Percentiles rank a stretch among this genome's conserved stretches.
These are phyloP conservation scores for Rhinichthys osculus DNA, from an alignment of 2,797 vertebrate species.

Conservation along the genomic window DNA sequence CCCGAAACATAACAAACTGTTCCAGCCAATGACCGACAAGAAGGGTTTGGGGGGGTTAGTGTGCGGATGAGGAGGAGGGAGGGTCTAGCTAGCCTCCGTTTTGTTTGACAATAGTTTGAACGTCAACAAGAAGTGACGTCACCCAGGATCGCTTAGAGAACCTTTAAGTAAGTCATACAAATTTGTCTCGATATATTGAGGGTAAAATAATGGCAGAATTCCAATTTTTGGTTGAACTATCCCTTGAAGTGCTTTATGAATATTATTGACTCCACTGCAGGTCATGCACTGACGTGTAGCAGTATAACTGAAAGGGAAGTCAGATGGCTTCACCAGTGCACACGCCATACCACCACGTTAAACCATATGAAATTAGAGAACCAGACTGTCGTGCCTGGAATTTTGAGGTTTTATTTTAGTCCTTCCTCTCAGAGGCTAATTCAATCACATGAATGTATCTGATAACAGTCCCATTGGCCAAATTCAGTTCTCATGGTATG, in stretches of 20 bases:
- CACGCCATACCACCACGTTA: constrained; percentile 41
- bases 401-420: constrained; percentile 62
- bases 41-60: too few species aligned
- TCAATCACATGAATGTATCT: constrained; percentile 56
- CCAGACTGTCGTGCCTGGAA: constrained; percentile 60
- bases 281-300: neutral
- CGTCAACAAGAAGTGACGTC: too few species aligned
- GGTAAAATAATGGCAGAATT: neutral
- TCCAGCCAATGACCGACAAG: too few species aligned
- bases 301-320: constrained; percentile 16
- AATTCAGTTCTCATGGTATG: constrained; percentile 22
- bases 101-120: too few species aligned
- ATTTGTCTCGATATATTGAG: neutral
- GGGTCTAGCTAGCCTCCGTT: too few species aligned
- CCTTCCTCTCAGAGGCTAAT: constrained; percentile 64
- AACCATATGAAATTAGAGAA: constrained; percentile 65
- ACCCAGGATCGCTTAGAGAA: too few species aligned
- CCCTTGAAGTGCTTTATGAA: neutral
- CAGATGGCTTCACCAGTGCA: constrained; percentile 7
- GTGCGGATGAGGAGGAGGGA: too few species aligned
- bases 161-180: neutral
- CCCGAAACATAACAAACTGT: too few species aligned
- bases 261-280: constrained; percentile 1
- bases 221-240: neutral
- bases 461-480: constrained; percentile 48